phyloP scores from a whole-genome alignment of 2,888 invertebrate species.

The Apodemia duryi region DNA sequence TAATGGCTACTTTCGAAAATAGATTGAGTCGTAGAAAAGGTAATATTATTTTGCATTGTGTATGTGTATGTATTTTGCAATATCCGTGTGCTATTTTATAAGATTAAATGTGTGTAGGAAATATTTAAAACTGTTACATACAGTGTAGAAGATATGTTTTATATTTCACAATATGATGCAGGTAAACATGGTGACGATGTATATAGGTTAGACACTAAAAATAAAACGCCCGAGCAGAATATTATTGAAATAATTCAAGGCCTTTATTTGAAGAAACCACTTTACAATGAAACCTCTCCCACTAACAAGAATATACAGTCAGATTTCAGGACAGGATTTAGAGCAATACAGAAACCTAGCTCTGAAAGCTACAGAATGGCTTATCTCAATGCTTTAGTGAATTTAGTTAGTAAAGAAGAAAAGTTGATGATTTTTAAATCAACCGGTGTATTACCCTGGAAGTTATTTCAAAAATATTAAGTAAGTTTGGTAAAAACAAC shows the following conservation, averaged over 20 bases:
- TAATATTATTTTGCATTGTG: conserved; percentile 39
- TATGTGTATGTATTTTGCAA: conserved; percentile 3
- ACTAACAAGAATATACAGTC: conserved; percentile 54
- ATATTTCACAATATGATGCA: conserved; percentile 41
- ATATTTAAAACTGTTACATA: neutral
- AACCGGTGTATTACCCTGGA: too few relatives aligned
- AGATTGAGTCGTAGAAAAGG: conserved; percentile 73
- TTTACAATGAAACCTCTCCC: conserved; percentile 62
- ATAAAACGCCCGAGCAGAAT: conserved; percentile 80
- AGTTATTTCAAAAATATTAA: too few relatives aligned
- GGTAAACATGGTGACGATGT: conserved; percentile 82
- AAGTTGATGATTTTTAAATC: too few relatives aligned
- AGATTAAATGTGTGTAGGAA: neutral
- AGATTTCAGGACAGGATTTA: conserved; percentile 78
- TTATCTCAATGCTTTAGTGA: conserved; percentile 93
- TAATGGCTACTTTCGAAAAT: conserved; percentile 73
- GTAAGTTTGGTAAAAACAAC: too few relatives aligned
- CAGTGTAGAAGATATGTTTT: neutral
- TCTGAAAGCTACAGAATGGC: conserved; percentile 89
- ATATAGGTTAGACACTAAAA: conserved; percentile 80
- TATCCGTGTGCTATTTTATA: neutral
- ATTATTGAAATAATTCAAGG: conserved; percentile 82
- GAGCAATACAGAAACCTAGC: conserved; percentile 81
- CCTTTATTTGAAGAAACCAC: conserved; percentile 71
- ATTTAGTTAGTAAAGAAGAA: conserved; percentile 76